Percentiles rank a stretch among this genome's conserved stretches.
Conservation (phyloP, 2,797 vertebrate genomes). For the Phrynocephalus vlangalii region DNA sequence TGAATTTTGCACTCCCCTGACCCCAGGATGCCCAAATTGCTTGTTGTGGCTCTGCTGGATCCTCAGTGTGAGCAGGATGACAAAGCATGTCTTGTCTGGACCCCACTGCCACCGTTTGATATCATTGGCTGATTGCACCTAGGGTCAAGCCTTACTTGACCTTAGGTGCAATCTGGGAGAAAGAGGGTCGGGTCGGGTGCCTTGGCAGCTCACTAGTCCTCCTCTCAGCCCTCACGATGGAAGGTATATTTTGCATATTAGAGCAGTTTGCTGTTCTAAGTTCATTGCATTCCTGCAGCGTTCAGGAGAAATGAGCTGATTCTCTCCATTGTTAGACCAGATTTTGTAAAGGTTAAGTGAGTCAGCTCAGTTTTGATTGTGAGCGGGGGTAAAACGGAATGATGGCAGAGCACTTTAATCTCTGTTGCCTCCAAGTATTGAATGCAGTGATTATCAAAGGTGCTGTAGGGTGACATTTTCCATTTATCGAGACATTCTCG, state of each 20-base stretch:
- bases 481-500: slow-evolving; percentile 2
- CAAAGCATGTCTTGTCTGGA: not conserved
- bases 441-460: slow-evolving; percentile 27
- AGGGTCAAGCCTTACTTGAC: no score
- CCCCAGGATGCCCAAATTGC: no score
- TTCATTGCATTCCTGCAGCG: not conserved
- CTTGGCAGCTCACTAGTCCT: not conserved
- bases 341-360: slow-evolving; percentile 41
- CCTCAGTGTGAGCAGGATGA: no score
- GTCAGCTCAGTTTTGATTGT: not conserved
- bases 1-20: no score
- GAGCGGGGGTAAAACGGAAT: not conserved
- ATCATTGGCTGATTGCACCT: not conserved
- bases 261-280: not conserved
- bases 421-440: slow-evolving; percentile 13
- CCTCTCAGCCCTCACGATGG: not conserved
- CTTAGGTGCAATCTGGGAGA: not conserved
- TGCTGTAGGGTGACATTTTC: slow-evolving; percentile 21
- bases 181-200: not conserved
- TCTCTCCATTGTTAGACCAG: not conserved
- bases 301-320: not conserved
- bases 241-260: not conserved
- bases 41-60: no score
- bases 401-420: slow-evolving; percentile 7
- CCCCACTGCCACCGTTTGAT: not conserved